Evolutionary conservation across 2,888 invertebrate species (phyloP).

Genomic region (Catocala sponsa): DNA sequence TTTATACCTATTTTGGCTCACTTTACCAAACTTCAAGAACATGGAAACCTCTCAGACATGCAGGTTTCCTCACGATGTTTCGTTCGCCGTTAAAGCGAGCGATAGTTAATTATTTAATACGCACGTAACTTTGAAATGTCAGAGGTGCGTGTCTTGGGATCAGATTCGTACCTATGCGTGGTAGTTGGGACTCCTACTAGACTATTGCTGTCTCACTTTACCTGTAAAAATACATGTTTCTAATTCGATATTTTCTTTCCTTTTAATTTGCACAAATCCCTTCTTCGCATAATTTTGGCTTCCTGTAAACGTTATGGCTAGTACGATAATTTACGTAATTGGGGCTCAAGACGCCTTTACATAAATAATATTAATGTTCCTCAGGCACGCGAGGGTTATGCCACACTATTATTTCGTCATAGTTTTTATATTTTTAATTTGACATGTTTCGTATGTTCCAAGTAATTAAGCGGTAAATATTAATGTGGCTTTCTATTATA

Average conservation of each 20-base stretch:
- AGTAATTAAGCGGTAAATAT: background rate
- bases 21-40: too few species aligned
- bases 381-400: conserved; percentile 30
- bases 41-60: too few species aligned
- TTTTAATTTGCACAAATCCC: conserved; percentile 17
- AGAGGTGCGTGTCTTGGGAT: too few species aligned
- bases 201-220: too few species aligned
- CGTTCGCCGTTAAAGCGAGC: too few species aligned
- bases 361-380: conserved; percentile 31
- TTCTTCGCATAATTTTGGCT: conserved; percentile 17
- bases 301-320: conserved; percentile 14
- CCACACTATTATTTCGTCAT: conserved; percentile 17
- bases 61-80: too few species aligned
- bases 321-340: conserved; percentile 36
- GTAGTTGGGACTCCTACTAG: too few species aligned
- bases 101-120: too few species aligned
- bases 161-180: too few species aligned
- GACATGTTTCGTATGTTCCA: background rate
- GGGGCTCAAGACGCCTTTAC: conserved; percentile 16
- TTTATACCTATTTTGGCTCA: too few species aligned
- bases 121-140: too few species aligned
- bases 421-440: background rate
- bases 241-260: background rate
- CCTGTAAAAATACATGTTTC: too few species aligned
- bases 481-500: background rate